Evolutionary conservation across 2,113 vertebrate genomes (phyloP).

Genomic region (Mesocricetus auratus): DNA sequence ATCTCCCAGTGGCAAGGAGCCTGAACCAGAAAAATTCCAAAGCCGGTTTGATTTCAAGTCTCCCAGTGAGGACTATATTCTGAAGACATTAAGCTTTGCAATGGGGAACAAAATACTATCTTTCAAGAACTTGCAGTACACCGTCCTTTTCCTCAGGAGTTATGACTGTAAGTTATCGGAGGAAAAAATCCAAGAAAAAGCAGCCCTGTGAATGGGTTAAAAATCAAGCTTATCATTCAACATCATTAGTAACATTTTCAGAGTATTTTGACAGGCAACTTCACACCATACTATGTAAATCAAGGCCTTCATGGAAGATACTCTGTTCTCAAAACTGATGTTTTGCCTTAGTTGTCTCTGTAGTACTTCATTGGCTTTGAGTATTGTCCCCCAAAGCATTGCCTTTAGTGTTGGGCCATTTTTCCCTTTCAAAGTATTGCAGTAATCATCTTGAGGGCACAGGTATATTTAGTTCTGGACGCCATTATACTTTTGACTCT

Average conservation of each 20-base stretch:
- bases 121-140: neutral
- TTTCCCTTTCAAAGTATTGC: neutral
- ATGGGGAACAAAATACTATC: neutral
- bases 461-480: neutral
- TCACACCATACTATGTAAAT: neutral
- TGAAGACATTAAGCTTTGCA: neutral
- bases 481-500: conserved; percentile 25
- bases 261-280: neutral
- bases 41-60: conserved; percentile 45
- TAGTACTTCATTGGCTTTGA: neutral
- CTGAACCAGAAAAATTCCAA: conserved; percentile 51
- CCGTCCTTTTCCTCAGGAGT: neutral
- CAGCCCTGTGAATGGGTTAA: neutral
- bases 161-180: neutral
- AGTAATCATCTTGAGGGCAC: neutral
- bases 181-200: neutral
- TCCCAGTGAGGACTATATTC: neutral
- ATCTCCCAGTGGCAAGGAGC: conserved; percentile 42
- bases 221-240: neutral
- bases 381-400: neutral
- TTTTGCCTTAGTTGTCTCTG: neutral
- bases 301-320: neutral
- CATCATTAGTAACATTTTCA: neutral
- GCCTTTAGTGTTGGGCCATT: neutral
- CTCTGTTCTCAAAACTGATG: neutral